phyloP scores from a whole-genome alignment of 2,797 vertebrate species.

The Coregonus suidteri region DNA sequence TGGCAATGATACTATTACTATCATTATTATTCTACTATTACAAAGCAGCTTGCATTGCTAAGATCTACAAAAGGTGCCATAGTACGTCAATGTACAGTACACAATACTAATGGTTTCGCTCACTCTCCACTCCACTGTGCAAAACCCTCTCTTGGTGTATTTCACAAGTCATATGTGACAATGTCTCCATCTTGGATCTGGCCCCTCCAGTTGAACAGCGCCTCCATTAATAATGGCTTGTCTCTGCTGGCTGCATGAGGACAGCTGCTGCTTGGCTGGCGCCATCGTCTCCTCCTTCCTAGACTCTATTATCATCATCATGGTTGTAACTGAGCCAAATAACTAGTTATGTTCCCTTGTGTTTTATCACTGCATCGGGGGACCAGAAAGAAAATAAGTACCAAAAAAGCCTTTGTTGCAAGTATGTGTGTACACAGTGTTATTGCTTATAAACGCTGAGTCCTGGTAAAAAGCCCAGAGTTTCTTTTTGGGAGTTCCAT shows the following conservation, averaged over 20 bases:
- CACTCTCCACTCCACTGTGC: conserved; percentile 15
- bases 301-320: conserved; percentile 10
- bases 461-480: conserved; percentile 32
- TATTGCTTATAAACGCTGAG: conserved; percentile 5
- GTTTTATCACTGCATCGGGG: conserved; percentile 40
- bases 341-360: conserved; percentile 45
- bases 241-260: conserved; percentile 39
- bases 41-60: conserved; percentile 23
- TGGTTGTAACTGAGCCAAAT: conserved; percentile 64
- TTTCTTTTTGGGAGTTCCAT: conserved; percentile 47
- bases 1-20: conserved; percentile 13
- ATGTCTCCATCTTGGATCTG: conserved; percentile 1
- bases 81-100: conserved; percentile 8
- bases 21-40: conserved; percentile 20
- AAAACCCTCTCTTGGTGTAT: conserved; percentile 13
- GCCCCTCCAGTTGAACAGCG: conserved; percentile 27
- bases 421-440: conserved; percentile 20
- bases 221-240: conserved; percentile 21
- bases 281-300: conserved; percentile 14
- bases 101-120: conserved; percentile 3
- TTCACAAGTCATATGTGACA: not conserved
- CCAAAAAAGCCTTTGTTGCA: conserved; percentile 60
- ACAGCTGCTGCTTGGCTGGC: conserved; percentile 44
- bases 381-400: conserved; percentile 36
- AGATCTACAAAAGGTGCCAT: conserved; percentile 16